Evolutionary conservation across 2,113 vertebrate genomes (phyloP).

Genomic region (Ceratotherium simum): DNA sequence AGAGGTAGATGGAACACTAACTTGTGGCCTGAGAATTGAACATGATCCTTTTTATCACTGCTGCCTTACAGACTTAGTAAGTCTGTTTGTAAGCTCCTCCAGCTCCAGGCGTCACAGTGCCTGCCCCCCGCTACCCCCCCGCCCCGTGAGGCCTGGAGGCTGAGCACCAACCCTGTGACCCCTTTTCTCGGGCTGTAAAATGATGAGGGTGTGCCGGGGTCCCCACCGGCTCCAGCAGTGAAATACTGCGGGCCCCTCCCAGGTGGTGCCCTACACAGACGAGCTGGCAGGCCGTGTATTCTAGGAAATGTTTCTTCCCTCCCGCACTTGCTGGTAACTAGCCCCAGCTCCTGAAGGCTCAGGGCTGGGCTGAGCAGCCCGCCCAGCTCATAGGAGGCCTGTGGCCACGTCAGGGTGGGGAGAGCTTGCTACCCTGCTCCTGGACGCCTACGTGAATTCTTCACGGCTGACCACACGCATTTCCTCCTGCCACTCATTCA

Average conservation of each 20-base stretch:
- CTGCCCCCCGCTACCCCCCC: accelerated
- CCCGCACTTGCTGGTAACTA: not conserved
- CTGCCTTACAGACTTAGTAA: not conserved
- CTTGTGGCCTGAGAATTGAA: not conserved
- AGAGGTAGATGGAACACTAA: not conserved
- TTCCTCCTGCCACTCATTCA: no score
- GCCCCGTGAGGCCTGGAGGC: not conserved
- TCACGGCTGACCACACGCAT: not conserved
- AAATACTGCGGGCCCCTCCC: not conserved
- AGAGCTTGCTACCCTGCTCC: no score
- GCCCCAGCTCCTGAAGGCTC: not conserved
- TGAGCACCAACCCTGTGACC: not conserved
- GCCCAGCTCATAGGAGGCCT: not conserved
- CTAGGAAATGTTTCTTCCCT: not conserved
- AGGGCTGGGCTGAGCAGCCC: not conserved
- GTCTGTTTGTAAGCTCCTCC: not conserved
- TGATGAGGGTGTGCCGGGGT: not conserved
- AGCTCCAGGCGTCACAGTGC: not conserved
- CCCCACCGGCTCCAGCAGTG: not conserved
- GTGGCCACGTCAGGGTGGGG: not conserved
- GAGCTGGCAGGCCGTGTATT: not conserved
- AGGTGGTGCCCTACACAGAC: no score
- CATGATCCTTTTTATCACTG: not conserved
- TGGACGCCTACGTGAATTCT: accelerated
- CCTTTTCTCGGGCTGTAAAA: not conserved